Base-by-base conservation (phyloP, 2,113 vertebrate species). In the Bos javanicus region DNA sequence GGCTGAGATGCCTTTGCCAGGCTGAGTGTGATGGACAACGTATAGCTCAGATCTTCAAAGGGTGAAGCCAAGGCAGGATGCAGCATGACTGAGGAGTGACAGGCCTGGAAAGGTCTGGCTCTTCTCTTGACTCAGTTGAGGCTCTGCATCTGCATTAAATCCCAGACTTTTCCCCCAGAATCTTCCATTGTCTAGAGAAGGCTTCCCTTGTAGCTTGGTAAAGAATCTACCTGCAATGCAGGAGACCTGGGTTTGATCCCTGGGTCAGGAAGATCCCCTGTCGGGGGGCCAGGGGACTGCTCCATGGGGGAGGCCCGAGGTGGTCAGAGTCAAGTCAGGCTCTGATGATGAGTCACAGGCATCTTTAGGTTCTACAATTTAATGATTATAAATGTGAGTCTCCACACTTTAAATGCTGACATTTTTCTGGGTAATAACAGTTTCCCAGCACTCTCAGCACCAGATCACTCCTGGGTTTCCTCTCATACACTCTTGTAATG, bases 401-500 rank as follows among this genome's bases (percentile, higher is more conserved):
- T 91, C 56, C 30, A 14, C 86, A 46, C 52, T 71, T 52, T 46
- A 39, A 81, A 36, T 1, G 36, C 30, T 46, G 76, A 23, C 54
- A 17, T n/a, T 67, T 85, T 67, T 30, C 90, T 80, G 36, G 7
- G 71, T 50, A 28, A 16, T 59, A 17, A 25, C 25, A 36, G 7
- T 26, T 48, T 48, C 12, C 60, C 87, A 33, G 60, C 30, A 7
- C 76, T 9, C 21, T 12, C 19, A 16, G n/a, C 2, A 0, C 3
- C 17, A 28, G 39, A 15, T 13, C 0, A 2, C 26, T 23, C n/a
- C 46, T 13, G 25, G 46, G 11, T 13, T 21, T 87, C 60, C 67
- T 43, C 54, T 50, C 19, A 3, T 8, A 17, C 10, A 6, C 5
- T 30, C n/a, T 33, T 0, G 0, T 0, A 1, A 6, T 15, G 25